Percentiles rank a stretch among this genome's conserved stretches.
Conservation (phyloP, 2,113 vertebrate genomes). For the Verasper variegatus region DNA sequence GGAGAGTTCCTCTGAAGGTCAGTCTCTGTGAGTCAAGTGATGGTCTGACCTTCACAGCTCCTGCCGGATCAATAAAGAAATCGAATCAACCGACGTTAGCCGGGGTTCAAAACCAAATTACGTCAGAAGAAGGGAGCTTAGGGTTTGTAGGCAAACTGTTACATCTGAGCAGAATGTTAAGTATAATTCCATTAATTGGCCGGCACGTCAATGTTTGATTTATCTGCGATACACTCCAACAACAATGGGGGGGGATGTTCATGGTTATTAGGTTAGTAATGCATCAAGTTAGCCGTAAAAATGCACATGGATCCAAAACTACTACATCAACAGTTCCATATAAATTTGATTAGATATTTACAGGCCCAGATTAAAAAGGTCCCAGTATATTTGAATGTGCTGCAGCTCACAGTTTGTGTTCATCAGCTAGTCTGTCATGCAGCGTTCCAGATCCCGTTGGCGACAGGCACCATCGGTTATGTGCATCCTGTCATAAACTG, state of each 20-base stretch:
- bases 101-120: conserved; percentile 58
- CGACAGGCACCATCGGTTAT: conserved; percentile 39
- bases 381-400: conserved; percentile 2
- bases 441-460: not conserved
- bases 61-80: conserved; percentile 68
- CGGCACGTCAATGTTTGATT: conserved; percentile 33
- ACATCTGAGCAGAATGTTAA: conserved; percentile 36
- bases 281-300: conserved; percentile 1
- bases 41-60: conserved; percentile 66
- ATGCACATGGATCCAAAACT: not conserved
- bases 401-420: conserved; percentile 25
- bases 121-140: conserved; percentile 38
- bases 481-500: conserved; percentile 48
- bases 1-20: conserved; percentile 66
- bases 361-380: not conserved
- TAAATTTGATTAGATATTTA: not conserved
- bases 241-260: not conserved
- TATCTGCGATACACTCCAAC: conserved; percentile 25
- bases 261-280: conserved; percentile 18
- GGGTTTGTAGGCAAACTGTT: conserved; percentile 49
- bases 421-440: conserved; percentile 29
- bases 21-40: conserved; percentile 52
- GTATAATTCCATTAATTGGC: conserved; percentile 33
- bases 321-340: not conserved
- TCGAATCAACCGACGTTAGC: conserved; percentile 66